phyloP scores from a whole-genome alignment of 2,888 invertebrate species.

The Platypus cylindrus region DNA sequence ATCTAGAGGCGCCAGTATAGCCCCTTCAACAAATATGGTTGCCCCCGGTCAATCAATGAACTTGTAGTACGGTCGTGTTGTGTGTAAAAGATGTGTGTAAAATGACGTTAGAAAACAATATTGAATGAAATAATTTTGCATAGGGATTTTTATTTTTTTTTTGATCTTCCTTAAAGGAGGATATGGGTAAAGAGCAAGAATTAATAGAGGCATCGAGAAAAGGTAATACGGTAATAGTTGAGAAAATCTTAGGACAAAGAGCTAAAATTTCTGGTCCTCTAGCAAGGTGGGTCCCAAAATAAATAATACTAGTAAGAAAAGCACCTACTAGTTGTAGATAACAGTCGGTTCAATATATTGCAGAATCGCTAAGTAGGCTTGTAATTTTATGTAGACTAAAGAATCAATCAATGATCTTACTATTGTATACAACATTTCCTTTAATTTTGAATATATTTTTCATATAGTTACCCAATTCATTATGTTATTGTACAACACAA shows the following conservation, averaged over 20 bases:
- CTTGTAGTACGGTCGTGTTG: constrained; percentile 45
- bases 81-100: constrained; percentile 19
- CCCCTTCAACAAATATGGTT: constrained; percentile 70
- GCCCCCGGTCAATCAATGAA: constrained; percentile 64
- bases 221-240: constrained; percentile 78
- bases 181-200: constrained; percentile 95
- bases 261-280: constrained; percentile 87
- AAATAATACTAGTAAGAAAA: too few relatives aligned
- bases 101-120: constrained; percentile 29
- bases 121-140: too few relatives aligned
- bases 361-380: too few relatives aligned
- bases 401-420: too few relatives aligned
- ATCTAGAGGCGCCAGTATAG: constrained; percentile 33
- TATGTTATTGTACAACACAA: too few relatives aligned
- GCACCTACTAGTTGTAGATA: too few relatives aligned
- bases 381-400: too few relatives aligned
- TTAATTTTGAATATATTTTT: too few relatives aligned
- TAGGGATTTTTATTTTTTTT: constrained; percentile 23
- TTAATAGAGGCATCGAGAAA: constrained; percentile 89
- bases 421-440: too few relatives aligned
- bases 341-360: too few relatives aligned
- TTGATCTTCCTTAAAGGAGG: too few relatives aligned
- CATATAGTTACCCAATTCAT: too few relatives aligned
- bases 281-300: constrained; percentile 66
- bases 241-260: constrained; percentile 80